These are phyloP conservation scores for Polypedilum pembai DNA, from an alignment of 1,140 invertebrate species.

Conservation along the genomic window DNA sequence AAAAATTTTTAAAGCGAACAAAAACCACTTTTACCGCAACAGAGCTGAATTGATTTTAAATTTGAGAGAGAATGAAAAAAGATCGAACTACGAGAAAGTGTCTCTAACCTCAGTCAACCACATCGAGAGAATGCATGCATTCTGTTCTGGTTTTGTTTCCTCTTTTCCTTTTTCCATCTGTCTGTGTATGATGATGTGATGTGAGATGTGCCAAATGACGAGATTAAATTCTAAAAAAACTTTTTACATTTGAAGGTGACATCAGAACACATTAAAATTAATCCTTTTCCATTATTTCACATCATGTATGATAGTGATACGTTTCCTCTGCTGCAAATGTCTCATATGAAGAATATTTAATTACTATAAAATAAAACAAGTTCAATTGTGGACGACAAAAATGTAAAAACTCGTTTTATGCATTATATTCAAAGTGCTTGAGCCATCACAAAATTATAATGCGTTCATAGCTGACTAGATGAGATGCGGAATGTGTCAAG, in stretches of 20 bases:
- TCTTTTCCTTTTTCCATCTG: background rate
- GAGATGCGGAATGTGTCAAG: conserved; percentile 22
- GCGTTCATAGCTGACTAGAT: background rate
- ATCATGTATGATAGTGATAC: background rate
- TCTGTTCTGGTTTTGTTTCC: background rate
- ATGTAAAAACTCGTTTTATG: background rate
- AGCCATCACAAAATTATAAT: conserved; percentile 15
- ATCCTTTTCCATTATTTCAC: conserved; percentile 23
- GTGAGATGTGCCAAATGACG: conserved; percentile 15
- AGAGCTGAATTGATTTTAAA: no score
- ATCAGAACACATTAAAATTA: conserved; percentile 27
- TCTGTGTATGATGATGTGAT: background rate
- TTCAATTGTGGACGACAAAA: background rate
- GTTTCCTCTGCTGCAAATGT: background rate
- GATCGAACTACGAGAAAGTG: background rate
- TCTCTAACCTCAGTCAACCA: conserved; percentile 11
- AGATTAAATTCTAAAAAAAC: conserved; percentile 16
- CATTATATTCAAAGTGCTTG: conserved; percentile 18
- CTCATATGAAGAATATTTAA: conserved; percentile 20
- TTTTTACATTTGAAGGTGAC: conserved; percentile 23
- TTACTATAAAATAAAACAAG: conserved; percentile 3
- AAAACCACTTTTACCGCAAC: no score
- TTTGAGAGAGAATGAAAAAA: no score
- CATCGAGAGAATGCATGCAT: background rate
- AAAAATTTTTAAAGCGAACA: no score